phyloP scores from a whole-genome alignment of 2,113 vertebrate genomes.

The Siphamia tubifer region DNA sequence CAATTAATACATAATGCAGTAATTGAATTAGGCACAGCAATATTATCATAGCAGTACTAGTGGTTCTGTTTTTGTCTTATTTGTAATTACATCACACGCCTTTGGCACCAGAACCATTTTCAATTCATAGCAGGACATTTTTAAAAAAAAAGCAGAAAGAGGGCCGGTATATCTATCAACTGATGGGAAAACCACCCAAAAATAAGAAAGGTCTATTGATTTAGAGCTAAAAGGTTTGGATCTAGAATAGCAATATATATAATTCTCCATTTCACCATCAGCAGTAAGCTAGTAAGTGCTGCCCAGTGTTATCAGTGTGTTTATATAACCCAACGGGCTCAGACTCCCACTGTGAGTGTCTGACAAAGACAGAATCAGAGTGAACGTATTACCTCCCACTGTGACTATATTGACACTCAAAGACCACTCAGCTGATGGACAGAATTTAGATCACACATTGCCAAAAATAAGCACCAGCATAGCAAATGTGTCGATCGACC shows the following conservation, averaged over 20 bases:
- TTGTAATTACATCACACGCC: no score
- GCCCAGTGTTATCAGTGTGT: slow-evolving; percentile 34
- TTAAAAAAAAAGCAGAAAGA: background rate
- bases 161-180: background rate
- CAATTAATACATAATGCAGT: no score
- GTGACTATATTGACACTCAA: slow-evolving; percentile 37
- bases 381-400: slow-evolving; percentile 31
- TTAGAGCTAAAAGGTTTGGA: slow-evolving; percentile 7
- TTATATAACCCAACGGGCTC: slow-evolving; percentile 42
- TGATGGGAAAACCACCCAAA: slow-evolving; percentile 7
- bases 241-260: slow-evolving; percentile 40
- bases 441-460: slow-evolving; percentile 27
- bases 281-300: slow-evolving; percentile 12
- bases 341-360: background rate
- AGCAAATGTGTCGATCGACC: slow-evolving; percentile 38
- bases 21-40: no score
- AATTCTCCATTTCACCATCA: slow-evolving; percentile 1
- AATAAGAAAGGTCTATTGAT: slow-evolving; percentile 39
- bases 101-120: background rate
- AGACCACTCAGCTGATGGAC: slow-evolving; percentile 15
- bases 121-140: background rate
- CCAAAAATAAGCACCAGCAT: slow-evolving; percentile 32
- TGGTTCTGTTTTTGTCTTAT: background rate
- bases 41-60: no score
- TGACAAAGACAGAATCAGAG: slow-evolving; percentile 15